phyloP scores from a whole-genome alignment of 2,797 vertebrate genomes.

The Neosalanx taihuensis region DNA sequence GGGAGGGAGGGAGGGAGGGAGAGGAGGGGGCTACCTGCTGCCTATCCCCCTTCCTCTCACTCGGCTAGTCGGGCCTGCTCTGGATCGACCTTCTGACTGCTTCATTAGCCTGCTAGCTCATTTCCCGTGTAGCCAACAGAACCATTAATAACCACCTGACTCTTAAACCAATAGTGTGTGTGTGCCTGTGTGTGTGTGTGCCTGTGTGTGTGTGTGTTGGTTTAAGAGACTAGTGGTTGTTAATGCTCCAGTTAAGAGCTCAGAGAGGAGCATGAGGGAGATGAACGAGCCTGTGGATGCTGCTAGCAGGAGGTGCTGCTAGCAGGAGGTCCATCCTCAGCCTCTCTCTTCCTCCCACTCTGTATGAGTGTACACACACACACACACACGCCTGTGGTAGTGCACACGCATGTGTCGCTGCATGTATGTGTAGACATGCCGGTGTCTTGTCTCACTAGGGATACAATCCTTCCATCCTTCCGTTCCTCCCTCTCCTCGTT shows the following conservation, averaged over 20 bases:
- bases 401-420: no score
- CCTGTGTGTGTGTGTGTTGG: slow-evolving; percentile 40
- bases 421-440: neutral
- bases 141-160: neutral
- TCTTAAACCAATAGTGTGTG: slow-evolving; percentile 9
- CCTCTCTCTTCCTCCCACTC: neutral
- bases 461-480: no score
- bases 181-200: slow-evolving; percentile 48
- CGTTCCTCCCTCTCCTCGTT: neutral
- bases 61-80: neutral
- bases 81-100: slow-evolving; percentile 1
- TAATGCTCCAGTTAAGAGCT: slow-evolving; percentile 67
- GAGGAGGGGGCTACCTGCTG: neutral
- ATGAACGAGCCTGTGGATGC: slow-evolving; percentile 47
- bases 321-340: neutral
- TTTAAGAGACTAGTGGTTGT: slow-evolving; percentile 64
- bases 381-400: no score
- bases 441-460: neutral
- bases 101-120: slow-evolving; percentile 9
- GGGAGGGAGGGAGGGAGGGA: neutral
- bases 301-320: neutral
- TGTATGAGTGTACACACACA: neutral
- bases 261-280: slow-evolving; percentile 64
- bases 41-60: neutral
- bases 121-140: neutral